These are phyloP conservation scores for Eilema griseolum DNA, from an alignment of 2,888 invertebrate species.

Conservation along the genomic window DNA sequence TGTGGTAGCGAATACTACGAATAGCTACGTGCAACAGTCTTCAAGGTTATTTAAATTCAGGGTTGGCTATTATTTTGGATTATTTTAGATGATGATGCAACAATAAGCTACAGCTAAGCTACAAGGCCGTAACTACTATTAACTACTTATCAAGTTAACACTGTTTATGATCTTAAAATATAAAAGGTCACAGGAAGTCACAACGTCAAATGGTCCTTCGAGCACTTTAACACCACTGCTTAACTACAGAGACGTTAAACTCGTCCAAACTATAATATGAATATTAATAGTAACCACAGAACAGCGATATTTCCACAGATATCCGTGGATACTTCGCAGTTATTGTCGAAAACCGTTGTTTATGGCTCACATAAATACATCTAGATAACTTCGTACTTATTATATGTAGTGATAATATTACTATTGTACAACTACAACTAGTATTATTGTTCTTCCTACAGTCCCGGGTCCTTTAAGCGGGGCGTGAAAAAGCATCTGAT, in stretches of 20 bases:
- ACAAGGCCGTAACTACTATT: neutral
- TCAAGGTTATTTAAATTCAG: neutral
- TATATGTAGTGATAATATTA: slow-evolving; percentile 49
- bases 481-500: too few species aligned
- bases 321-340: too few species aligned
- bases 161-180: neutral
- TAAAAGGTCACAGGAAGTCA: neutral
- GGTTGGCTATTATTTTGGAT: neutral
- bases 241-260: neutral
- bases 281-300: slow-evolving; percentile 22
- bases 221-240: neutral
- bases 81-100: neutral
- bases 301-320: slow-evolving; percentile 43
- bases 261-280: neutral
- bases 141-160: neutral
- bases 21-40: neutral
- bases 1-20: neutral
- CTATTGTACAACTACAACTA: slow-evolving; percentile 36
- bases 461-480: too few species aligned
- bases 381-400: slow-evolving; percentile 51
- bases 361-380: slow-evolving; percentile 49
- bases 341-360: slow-evolving; percentile 49
- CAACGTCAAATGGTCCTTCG: neutral
- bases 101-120: neutral
- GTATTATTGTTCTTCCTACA: too few species aligned